Evolutionary conservation across 37 sponge, comb jelly and placozoan genomes (phyloP).

Genomic region (Halisarca cf. caerulea): DNA sequence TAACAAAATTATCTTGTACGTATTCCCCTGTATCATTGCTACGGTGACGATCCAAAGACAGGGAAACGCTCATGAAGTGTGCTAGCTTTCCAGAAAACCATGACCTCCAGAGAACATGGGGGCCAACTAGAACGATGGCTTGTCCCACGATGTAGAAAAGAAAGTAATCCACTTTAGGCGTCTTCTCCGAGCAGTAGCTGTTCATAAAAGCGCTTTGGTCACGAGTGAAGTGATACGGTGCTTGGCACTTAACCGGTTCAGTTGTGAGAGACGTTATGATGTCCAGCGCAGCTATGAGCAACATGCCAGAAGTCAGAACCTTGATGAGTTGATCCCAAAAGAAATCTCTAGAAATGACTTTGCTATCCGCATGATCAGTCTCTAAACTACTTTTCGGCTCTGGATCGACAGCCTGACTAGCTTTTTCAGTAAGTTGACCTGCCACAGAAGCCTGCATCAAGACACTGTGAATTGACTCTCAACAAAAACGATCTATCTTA

Average conservation of each 20-base stretch:
- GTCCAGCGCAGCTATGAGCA: background rate
- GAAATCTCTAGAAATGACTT: background rate
- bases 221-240: background rate
- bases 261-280: background rate
- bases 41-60: background rate
- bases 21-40: background rate
- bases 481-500: too few relatives aligned
- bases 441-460: too few relatives aligned
- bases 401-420: too few relatives aligned
- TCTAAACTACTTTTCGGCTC: too few relatives aligned
- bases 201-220: background rate
- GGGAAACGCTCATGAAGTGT: background rate
- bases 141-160: background rate
- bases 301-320: background rate
- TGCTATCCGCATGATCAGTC: background rate
- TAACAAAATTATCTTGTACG: background rate
- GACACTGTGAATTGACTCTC: too few relatives aligned
- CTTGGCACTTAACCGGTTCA: background rate
- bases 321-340: background rate
- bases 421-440: too few relatives aligned
- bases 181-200: conserved; percentile 1
- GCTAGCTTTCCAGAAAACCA: background rate
- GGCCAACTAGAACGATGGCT: background rate
- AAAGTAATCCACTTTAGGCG: background rate
- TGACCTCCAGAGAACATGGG: background rate